Percentiles rank a stretch among this genome's conserved stretches.
Conservation (phyloP, 2,113 vertebrate genomes). For the Pangasianodon hypophthalmus region DNA sequence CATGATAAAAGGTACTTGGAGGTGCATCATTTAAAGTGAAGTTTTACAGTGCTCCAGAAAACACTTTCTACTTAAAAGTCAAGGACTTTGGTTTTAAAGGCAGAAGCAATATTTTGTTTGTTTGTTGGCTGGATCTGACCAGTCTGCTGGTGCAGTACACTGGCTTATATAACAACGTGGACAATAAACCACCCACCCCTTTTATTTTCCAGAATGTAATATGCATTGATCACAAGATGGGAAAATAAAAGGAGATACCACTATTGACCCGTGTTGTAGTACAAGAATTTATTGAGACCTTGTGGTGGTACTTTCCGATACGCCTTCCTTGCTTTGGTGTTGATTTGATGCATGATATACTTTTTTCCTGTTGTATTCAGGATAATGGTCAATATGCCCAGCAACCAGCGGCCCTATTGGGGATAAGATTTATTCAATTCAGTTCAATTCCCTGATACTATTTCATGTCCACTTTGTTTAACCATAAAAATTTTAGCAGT, state of each 20-base stretch:
- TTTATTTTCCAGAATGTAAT: not conserved
- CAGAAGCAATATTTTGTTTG: not conserved
- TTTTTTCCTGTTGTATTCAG: not conserved
- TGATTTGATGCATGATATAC: not conserved
- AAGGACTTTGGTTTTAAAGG: not conserved
- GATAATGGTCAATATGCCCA: not conserved
- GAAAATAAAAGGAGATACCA: not conserved
- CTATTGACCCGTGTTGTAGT: not conserved
- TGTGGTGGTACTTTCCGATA: not conserved
- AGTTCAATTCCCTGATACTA: not conserved
- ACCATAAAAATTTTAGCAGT: not conserved
- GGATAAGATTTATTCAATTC: not conserved
- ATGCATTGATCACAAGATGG: not conserved
- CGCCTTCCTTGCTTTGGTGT: not conserved
- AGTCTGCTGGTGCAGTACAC: not conserved
- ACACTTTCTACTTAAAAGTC: not conserved
- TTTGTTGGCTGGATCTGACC: not conserved
- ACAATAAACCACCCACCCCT: not conserved
- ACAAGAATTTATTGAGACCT: not conserved
- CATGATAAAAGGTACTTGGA: conserved; percentile 46
- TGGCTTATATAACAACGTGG: not conserved
- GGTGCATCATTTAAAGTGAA: conserved; percentile 41
- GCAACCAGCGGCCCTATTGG: not conserved
- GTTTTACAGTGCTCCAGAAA: conserved; percentile 26
- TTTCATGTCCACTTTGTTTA: not conserved